Evolutionary conservation across 2,888 invertebrate genomes (phyloP), one percentile per base, ranked within the genome.

Genomic region (Octodonta nipae): DNA sequence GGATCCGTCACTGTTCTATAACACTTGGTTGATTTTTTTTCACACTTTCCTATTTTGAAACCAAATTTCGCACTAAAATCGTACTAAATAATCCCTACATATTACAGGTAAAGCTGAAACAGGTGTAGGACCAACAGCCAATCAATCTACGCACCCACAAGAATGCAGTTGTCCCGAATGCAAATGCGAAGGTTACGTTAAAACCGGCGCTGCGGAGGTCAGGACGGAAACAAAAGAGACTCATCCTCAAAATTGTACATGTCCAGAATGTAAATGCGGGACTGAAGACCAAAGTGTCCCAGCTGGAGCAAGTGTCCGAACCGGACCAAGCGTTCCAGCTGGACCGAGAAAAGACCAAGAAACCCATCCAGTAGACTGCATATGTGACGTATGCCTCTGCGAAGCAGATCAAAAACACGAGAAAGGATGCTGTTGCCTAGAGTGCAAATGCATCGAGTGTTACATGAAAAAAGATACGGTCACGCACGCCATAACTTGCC

Each of bases 101-200:
- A n/a, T n/a, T n/a, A n/a, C n/a, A n/a, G n/a, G n/a, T n/a, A n/a
- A n/a, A n/a, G n/a, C n/a, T n/a, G n/a, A n/a, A n/a, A n/a, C n/a
- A n/a, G 13, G 34, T 37, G 7, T 4, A 28, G 11, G 26, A n/a
- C n/a, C 11, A 3, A 22, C 26, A 1, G 38, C 38, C 12, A 14
- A 13, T 15, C 35, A 32, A 26, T 34, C 29, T 13, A 26, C 32
- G 2, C 44, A 44, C 15, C 35, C 43, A 8, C 29, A 30, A n/a
- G 32, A 35, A 13, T 45, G 45, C 35, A 31, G 28, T 2, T 45
- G 44, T 16, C 20, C 35, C 2, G 38, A 39, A 22, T 45, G 45
- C 28, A 22, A 11, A 5, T 36, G 36, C 16, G 17, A 22, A 10
- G 33, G 32, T 15, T 3, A 4, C 7, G 15, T n/a, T n/a, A n/a